Evolutionary conservation across 2,113 vertebrate species (phyloP), one percentile per base, ranked within the genome.

Genomic region (Morone saxatilis): DNA sequence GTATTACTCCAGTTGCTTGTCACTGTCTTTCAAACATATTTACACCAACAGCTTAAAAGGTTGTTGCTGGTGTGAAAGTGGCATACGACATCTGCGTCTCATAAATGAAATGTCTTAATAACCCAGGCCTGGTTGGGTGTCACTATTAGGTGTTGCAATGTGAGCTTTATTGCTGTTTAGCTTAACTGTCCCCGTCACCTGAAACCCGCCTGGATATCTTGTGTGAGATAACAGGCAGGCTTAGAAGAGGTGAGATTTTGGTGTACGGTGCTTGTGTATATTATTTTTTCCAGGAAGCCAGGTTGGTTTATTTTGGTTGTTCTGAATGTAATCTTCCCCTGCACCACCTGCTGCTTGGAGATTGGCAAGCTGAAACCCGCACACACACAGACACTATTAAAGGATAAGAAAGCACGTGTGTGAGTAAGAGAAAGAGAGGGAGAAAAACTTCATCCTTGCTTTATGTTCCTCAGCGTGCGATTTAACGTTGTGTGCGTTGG

Each of bases 301-400:
- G 76, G 75, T 83, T 62, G 77, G 85, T 86, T 89, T 90, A 87
- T 90, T 91, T 89, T 74, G 54, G 88, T 91, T 84, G 69, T 71
- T 80, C 77, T 84, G 57, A 82, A 84, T 84, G 79, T 91, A 86
- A 87, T 93, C 86, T 80, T 82, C 76, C 78, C 62, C 25, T 72
- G 76, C 71, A 61, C 84, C 86, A 91, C 94, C 86, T 88, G 89
- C 78, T 54, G 70, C 66, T 63, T 76, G 73, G 70, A 81, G 76
- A 84, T 78, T 70, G 80, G 79, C 85, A 80, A 70, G 81, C 86
- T 57, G 76, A 84, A 65, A 91, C 78, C 51, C 4, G 59, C 41
- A 72, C 47, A 40, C 22, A 36, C 47, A 40, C 22, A 36, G 31
- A 68, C 50, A 4, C 76, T 84, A 62, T 71, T 69, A 80, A 81